Evolutionary conservation across 2,113 vertebrate species (phyloP).

Genomic region (Apodemus speciosus): DNA sequence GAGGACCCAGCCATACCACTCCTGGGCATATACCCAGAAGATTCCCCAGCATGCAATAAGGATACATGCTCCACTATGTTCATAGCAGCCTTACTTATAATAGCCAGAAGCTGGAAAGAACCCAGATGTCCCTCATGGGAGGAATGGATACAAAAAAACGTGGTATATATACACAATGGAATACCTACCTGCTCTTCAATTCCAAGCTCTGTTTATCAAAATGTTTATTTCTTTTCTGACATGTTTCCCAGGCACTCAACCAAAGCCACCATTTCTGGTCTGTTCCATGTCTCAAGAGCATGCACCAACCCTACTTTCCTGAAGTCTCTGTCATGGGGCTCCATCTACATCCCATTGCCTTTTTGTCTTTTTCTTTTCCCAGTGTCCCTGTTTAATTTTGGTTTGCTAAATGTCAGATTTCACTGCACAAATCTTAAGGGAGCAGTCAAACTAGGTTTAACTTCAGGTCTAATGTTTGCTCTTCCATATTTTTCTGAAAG

Average conservation of each 20-base stretch:
- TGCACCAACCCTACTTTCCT: not conserved
- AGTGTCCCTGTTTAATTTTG: not conserved
- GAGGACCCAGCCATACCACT: too few species aligned
- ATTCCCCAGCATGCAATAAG: too few species aligned
- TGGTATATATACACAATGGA: too few species aligned
- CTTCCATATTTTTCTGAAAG: not conserved
- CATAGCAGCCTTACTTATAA: too few species aligned
- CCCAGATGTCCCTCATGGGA: too few species aligned
- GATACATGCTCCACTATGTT: too few species aligned
- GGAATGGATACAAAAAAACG: too few species aligned
- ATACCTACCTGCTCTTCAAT: not conserved
- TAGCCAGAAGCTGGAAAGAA: too few species aligned
- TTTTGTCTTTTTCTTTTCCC: not conserved
- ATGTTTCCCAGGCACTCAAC: not conserved
- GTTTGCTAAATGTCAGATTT: slow-evolving; percentile 38
- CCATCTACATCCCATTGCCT: not conserved
- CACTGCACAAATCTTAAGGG: not conserved
- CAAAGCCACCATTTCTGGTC: not conserved
- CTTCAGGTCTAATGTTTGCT: not conserved
- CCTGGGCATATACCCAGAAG: too few species aligned
- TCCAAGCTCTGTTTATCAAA: not conserved
- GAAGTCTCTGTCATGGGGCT: not conserved
- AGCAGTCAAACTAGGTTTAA: not conserved
- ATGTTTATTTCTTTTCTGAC: not conserved
- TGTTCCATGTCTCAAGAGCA: not conserved